Base-by-base conservation (phyloP, 2,113 vertebrate genomes). In the Ellobius talpinus region DNA sequence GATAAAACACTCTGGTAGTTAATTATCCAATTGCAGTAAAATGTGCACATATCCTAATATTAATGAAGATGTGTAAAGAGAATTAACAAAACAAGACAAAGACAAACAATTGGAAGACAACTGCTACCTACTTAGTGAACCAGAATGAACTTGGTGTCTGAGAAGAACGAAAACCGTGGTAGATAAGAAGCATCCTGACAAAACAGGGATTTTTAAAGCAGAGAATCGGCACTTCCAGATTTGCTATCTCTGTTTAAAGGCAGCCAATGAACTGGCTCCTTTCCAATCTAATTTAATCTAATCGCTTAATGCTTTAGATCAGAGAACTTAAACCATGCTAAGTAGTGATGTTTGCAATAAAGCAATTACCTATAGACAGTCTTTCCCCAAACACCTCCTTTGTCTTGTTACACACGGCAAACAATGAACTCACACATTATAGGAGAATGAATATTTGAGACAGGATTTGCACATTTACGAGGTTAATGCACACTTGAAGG, bases 1-100 rank as follows among this genome's bases (percentile, higher is more conserved):
- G 84, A 89, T 94, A 97, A 96, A 98, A 97, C 89, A 82, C 87
- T 92, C 72, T 97, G 96, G 97, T 95, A 97, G 93, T 98, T 98
- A 89, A 94, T 97, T 94, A 96, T 95, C 94, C 96, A 90, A 93
- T 96, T 93, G 88, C 91, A 96, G 96, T 97, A 96, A 97, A 97
- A 96, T 97, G 87, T 88, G 21, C 3, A n/a, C 50, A 90, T 90
- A 94, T 87, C 89, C 76, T 97, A 96, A 98, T 97, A 98, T 96
- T 97, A 97, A 96, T 96, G 76, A 66, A 24, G 70, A 94, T 94
- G 96, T 78, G 2, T 90, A 96, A 96, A 91, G 87, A 97, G 97
- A 97, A 95, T 98, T 94, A 97, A 95, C 95, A 98, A 95, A 81
- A 79, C 50, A 73, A 55, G 26, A 31, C 16, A 45, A 89, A 87